Percentiles rank a stretch among this genome's conserved stretches.
Evolutionary conservation across 2,797 vertebrate genomes (phyloP).

Genomic region (Australoheros facetus): DNA sequence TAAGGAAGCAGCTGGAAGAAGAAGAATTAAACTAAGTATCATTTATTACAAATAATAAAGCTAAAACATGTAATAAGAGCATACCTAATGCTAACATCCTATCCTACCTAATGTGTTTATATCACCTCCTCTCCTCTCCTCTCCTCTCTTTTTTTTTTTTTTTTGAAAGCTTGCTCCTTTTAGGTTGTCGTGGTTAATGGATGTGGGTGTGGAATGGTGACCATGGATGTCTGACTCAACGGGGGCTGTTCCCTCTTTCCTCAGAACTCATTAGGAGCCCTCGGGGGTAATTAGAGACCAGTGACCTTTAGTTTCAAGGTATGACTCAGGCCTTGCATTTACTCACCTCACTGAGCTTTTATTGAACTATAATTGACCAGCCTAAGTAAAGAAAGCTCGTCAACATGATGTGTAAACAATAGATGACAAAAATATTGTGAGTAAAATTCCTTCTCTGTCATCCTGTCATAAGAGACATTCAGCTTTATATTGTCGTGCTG

Average conservation of each 20-base stretch:
- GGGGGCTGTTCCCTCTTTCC: conserved; percentile 17
- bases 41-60: background rate
- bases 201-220: background rate
- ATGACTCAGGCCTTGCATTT: conserved; percentile 38
- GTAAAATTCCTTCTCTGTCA: background rate
- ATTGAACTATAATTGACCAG: conserved; percentile 20
- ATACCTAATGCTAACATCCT: background rate
- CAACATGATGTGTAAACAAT: background rate
- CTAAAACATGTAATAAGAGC: background rate
- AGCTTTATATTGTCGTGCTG: background rate
- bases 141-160: background rate
- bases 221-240: conserved; percentile 16
- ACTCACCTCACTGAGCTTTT: conserved; percentile 12
- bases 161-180: background rate
- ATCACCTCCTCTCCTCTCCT: background rate
- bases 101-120: background rate
- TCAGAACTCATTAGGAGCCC: conserved; percentile 64
- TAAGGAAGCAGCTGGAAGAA: background rate
- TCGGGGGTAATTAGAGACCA: conserved; percentile 52
- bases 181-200: background rate
- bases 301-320: conserved; percentile 64
- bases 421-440: background rate
- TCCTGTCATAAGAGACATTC: background rate
- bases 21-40: background rate
- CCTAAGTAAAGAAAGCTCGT: background rate